Base-by-base conservation (phyloP, 2,888 invertebrate species). In the Rotaria sp. region DNA sequence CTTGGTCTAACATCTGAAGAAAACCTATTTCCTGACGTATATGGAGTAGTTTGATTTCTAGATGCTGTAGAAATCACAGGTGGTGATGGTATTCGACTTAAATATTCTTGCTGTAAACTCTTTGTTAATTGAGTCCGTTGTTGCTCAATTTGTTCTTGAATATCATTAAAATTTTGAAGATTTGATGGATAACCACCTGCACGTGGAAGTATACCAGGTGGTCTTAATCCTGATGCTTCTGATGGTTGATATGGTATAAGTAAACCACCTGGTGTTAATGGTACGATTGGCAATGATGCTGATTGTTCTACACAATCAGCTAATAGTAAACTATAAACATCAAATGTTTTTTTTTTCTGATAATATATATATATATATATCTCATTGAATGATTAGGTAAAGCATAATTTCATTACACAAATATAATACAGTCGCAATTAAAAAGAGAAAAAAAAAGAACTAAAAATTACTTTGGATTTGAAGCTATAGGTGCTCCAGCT, bases 211-310 rank as follows among this genome's bases (percentile, higher is more conserved):
- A 7, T 18, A 21, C 67, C 67, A 13, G 67, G 21, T 35, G 67
- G 21, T 35, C 35, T 15, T 38, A 35, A 10, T 45, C n/a, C 45
- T 80, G 26, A 4, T 13, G n/a, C 15, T 5, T 45, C 4, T 13
- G 80, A 80, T 80, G 80, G 45, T 26, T 80, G 80, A 45, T 26
- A 80, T 45, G 80, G 80, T 3, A 80, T 80, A 2, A 80, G 41
- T 80, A 80, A 45, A 15, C 80, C 80, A 2, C 45, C 45, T 11
- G 26, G 41, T n/a, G 80, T 80, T 15, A 80, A 13, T 13, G 80
- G 80, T 15, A 80, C n/a, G n/a, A 80, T 80, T 26, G 80, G 80
- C 45, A 80, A 3, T n/a, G 80, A 45, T 45, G 15, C 41, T 15
- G 80, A 45, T 80, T n/a, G 41, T 11, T 45, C 2, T n/a, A 80